Evolutionary conservation across 2,113 vertebrate species (phyloP).

Genomic region (Peromyscus leucopus): DNA sequence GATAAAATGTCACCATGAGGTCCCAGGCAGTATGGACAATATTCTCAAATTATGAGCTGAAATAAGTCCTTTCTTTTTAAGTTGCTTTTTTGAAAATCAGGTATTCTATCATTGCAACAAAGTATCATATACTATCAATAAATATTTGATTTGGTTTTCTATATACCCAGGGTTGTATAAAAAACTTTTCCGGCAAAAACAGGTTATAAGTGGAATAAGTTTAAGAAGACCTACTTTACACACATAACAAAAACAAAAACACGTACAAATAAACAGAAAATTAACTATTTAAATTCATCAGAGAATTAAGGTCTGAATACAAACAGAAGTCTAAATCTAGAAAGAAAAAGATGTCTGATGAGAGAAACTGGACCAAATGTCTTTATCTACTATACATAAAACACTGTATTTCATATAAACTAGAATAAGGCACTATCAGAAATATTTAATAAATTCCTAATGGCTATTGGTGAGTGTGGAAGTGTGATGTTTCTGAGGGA

Average conservation of each 20-base stretch:
- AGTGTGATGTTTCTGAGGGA: background rate
- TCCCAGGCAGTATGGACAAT: background rate
- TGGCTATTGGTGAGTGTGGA: background rate
- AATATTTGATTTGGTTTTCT: background rate
- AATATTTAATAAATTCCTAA: slow-evolving; percentile 9
- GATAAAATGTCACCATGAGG: background rate
- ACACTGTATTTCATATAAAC: background rate
- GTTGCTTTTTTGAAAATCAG: background rate
- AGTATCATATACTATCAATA: background rate
- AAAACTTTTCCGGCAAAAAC: background rate
- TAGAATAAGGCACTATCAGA: background rate
- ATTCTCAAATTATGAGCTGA: background rate
- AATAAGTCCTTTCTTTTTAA: background rate
- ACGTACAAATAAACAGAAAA: background rate
- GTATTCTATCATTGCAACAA: background rate
- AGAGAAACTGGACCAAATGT: background rate
- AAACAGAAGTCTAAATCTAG: background rate
- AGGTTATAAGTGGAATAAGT: background rate
- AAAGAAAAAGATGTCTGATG: background rate
- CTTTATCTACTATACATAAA: background rate
- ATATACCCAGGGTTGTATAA: background rate
- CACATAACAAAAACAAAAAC: background rate
- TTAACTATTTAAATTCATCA: background rate
- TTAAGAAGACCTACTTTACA: background rate
- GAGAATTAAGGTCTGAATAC: background rate